Base-by-base conservation (phyloP, 2,888 invertebrate genomes). In the Lasius platythorax region DNA sequence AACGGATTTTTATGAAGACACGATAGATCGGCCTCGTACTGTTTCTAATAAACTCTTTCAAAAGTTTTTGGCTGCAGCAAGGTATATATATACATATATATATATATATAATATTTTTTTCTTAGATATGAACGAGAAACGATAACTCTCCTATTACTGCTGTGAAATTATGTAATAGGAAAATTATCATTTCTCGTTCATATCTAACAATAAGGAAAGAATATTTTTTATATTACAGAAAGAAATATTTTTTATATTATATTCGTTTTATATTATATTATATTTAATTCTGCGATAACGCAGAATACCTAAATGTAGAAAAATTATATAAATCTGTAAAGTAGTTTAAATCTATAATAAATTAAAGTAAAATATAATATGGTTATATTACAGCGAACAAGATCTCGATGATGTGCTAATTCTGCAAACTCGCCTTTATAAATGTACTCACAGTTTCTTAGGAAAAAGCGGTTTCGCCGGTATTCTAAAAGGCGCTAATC, bases 1-100 rank as follows among this genome's bases (percentile, higher is more conserved):
- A 95, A 98, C 98, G 0, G 98, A 98, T 91, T 95, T 97, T 40
- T 97, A 97, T 93, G 96, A 97, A 3, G 97, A 97, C 94, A 96
- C 97, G 78, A 96, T 97, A 85, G 97, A 97, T 91, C 96, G 96
- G 86, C 96, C 96, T 73, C 96, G 95, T 93, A 94, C 95, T 79
- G 95, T 96, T 83, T 96, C 96, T 3, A 95, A 95, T 87, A 95
- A 96, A 87, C 92, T 96, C 82, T 97, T 96, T 91, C 95, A 95
- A 87, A 96, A 96, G 88, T 97, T 97, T 93, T 93, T 97, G 79
- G 95, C 95, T 56, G 95, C 96, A 87, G 97, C 97, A 66, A 95
- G 95, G 96, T 96, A 93, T 95, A 61, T 30, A 30, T 30, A 30
- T n/a, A 58, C 11, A 12, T 28, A 5, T 5, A 12, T 28, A 58